Evolutionary conservation across 2,888 invertebrate species (phyloP).

Genomic region (Exephanes ischioxanthus): DNA sequence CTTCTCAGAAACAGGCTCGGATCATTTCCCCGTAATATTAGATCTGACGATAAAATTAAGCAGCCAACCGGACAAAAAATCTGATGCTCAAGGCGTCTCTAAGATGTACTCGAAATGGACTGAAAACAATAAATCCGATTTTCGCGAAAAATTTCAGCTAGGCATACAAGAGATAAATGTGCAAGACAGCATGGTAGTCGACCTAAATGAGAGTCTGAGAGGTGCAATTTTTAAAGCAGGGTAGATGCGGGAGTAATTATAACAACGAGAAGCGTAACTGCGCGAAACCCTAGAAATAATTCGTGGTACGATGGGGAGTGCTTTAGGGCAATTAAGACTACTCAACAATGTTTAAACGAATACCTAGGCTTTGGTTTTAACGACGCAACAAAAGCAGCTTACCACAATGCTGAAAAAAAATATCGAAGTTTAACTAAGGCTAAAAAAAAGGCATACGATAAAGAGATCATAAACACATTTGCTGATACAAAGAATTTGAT

Average conservation of each 20-base stretch:
- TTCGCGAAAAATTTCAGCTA: not conserved
- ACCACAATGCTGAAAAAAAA: not conserved
- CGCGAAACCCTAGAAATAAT: not conserved
- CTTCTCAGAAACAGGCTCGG: no score
- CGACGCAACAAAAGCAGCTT: not conserved
- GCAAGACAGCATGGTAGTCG: not conserved
- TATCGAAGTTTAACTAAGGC: not conserved
- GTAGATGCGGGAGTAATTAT: not conserved
- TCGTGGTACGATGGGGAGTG: slow-evolving; percentile 9
- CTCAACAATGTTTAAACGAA: not conserved
- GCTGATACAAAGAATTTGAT: not conserved
- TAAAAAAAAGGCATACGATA: slow-evolving; percentile 1
- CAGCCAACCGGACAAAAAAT: no score
- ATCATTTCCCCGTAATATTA: no score
- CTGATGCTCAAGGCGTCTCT: not conserved
- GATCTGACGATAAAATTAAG: no score
- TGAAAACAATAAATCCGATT: not conserved
- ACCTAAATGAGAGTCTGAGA: not conserved
- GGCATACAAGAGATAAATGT: not conserved
- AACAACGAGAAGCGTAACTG: not conserved
- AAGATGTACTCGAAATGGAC: not conserved
- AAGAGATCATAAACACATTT: slow-evolving; percentile 7
- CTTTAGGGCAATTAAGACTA: not conserved
- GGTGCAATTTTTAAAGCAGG: not conserved
- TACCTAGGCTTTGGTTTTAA: not conserved